Conservation (phyloP, 2,113 vertebrate genomes). For the Hippocampus mohnikei region DNA sequence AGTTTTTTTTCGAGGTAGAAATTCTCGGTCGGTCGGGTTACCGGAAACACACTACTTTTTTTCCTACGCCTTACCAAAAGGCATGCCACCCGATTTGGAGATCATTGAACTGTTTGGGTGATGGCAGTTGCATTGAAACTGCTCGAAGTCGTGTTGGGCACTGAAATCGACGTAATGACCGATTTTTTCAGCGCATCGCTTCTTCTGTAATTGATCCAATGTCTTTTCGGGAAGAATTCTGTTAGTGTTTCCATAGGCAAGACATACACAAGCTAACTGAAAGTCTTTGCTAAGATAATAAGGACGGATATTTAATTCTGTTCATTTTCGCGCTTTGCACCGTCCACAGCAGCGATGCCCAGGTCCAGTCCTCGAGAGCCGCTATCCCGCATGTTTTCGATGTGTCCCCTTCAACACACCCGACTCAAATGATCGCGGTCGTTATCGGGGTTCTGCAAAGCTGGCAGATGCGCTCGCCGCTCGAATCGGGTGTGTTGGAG, state of each 20-base stretch:
- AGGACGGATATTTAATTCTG: background rate
- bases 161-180: conserved; percentile 37
- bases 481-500: too few relatives aligned
- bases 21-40: too few relatives aligned
- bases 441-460: too few relatives aligned
- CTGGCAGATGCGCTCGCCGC: too few relatives aligned
- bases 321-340: background rate
- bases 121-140: conserved; percentile 25
- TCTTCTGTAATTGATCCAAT: conserved; percentile 16
- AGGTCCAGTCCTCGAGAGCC: too few relatives aligned
- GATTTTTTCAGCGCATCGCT: conserved; percentile 29
- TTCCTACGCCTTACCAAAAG: too few relatives aligned
- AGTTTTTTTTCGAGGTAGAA: too few relatives aligned
- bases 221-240: conserved; percentile 20
- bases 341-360: background rate
- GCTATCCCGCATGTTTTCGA: too few relatives aligned
- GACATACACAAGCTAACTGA: background rate
- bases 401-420: too few relatives aligned
- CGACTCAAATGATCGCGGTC: too few relatives aligned
- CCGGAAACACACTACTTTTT: too few relatives aligned
- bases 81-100: conserved; percentile 14
- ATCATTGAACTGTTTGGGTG: conserved; percentile 30
- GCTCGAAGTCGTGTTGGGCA: conserved; percentile 31
- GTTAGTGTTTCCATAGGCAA: background rate
- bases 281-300: background rate